A percentile compares a stretch with the other conserved stretches of the same genome.
phyloP scores from a whole-genome alignment of 2,797 vertebrate genomes.

The Melopsittacus undulatus region DNA sequence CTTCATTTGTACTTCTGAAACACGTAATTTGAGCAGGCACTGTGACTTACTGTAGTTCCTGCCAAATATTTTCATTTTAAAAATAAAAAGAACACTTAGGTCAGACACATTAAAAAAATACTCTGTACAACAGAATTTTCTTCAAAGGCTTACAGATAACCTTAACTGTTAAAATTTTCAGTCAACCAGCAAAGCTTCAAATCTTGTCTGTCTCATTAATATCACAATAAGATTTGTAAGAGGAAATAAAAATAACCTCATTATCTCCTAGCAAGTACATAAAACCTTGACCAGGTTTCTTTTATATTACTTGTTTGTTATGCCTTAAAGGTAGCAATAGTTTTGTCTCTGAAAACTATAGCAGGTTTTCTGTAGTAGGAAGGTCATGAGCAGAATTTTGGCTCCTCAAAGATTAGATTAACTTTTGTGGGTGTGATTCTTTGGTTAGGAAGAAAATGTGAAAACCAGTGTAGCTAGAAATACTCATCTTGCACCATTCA shows the following conservation, averaged over 20 bases:
- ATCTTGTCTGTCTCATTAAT: neutral
- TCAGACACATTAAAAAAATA: neutral
- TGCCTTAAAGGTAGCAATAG: slow-evolving; percentile 10
- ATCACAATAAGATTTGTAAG: neutral
- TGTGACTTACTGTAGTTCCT: neutral
- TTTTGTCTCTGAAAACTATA: neutral
- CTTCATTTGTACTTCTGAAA: neutral
- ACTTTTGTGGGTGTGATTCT: neutral
- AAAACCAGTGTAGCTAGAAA: neutral
- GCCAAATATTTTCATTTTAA: neutral
- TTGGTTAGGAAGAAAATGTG: neutral
- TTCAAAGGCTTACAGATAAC: neutral
- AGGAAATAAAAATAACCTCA: neutral
- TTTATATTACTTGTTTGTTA: neutral
- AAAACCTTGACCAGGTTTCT: neutral
- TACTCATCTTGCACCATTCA: neutral
- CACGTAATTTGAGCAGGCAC: neutral
- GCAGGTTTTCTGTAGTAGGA: neutral
- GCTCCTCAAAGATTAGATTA: neutral
- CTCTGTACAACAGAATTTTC: neutral
- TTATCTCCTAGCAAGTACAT: neutral
- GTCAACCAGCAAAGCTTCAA: neutral
- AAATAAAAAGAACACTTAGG: neutral
- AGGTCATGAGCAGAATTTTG: neutral
- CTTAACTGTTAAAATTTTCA: neutral